Evolutionary conservation across 2,888 invertebrate species (phyloP).

Genomic region (Gymnosoma rotundatum): DNA sequence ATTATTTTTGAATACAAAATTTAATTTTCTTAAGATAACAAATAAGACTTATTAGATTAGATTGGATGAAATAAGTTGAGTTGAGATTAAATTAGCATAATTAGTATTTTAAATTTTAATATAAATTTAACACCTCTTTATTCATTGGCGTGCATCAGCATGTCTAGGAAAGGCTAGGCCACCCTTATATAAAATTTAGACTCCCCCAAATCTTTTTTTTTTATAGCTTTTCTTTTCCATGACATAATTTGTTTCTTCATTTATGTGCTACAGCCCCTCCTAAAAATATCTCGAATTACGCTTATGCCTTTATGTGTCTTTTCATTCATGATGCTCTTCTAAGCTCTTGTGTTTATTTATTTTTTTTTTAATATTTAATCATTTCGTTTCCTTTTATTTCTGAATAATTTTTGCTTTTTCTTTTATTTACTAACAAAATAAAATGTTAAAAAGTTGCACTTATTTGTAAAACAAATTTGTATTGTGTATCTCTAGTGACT

Average conservation of each 20-base stretch:
- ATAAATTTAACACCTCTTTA: constrained; percentile 46
- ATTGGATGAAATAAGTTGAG: neutral
- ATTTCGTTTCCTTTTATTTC: neutral
- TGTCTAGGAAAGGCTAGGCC: too few species aligned
- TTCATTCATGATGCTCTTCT: neutral
- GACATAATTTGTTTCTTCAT: too few species aligned
- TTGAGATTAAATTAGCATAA: constrained; percentile 42
- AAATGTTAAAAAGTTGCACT: constrained; percentile 15
- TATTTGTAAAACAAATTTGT: neutral
- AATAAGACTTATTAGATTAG: constrained; percentile 35
- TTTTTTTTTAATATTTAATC: constrained; percentile 28
- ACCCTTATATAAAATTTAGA: too few species aligned
- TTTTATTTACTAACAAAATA: constrained; percentile 8
- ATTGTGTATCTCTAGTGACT: constrained; percentile 9
- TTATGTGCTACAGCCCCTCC: too few species aligned
- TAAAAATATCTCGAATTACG: too few species aligned
- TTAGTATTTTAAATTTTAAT: constrained; percentile 11
- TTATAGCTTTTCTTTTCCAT: too few species aligned
- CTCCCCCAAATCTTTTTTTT: too few species aligned
- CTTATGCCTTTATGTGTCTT: constrained; percentile 25
- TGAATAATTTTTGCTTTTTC: neutral
- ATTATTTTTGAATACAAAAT: constrained; percentile 41
- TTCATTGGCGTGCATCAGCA: too few species aligned
- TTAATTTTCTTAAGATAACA: constrained; percentile 33
- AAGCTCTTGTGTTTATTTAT: constrained; percentile 9